phyloP scores from a whole-genome alignment of 1,140 invertebrate species.

The Drosophila trapezifrons region DNA sequence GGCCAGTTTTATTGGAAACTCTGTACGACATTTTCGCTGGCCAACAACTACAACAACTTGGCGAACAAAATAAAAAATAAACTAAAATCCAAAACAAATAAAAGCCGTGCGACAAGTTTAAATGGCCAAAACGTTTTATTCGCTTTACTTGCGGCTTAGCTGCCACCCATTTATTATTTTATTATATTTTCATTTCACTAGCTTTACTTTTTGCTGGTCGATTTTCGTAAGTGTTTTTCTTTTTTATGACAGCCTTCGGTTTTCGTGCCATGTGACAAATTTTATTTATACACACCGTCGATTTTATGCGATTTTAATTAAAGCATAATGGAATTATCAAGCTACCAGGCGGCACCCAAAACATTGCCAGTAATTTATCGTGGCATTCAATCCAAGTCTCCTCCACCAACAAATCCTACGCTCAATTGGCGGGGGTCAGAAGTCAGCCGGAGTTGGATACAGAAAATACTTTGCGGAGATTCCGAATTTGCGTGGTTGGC shows the following conservation, averaged over 20 bases:
- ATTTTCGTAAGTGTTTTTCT: conserved; percentile 40
- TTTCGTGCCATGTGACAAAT: conserved; percentile 56
- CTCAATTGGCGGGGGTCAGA: conserved; percentile 62
- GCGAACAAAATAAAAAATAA: conserved; percentile 26
- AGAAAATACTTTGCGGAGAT: not conserved
- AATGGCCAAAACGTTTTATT: conserved; percentile 65
- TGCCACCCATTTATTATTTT: conserved; percentile 64
- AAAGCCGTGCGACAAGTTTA: conserved; percentile 71
- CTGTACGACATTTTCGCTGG: conserved; percentile 78
- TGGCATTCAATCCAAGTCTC: not conserved
- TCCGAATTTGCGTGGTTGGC: conserved; percentile 56
- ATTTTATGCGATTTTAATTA: conserved; percentile 69
- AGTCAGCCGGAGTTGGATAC: conserved; percentile 26
- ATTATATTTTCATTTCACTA: conserved; percentile 36
- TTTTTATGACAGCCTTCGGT: conserved; percentile 48
- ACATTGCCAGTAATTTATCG: conserved; percentile 20
- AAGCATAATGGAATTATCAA: conserved; percentile 50
- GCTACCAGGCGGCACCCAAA: conserved; percentile 22
- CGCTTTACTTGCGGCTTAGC: conserved; percentile 48
- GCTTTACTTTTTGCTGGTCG: not conserved
- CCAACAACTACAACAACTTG: conserved; percentile 26
- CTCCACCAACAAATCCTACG: conserved; percentile 15
- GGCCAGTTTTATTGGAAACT: conserved; percentile 79
- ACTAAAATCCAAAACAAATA: conserved; percentile 42
- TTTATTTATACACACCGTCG: conserved; percentile 61